Base-by-base conservation (phyloP, 2,888 invertebrate genomes). In the Dryocosmus kuriphilus region DNA sequence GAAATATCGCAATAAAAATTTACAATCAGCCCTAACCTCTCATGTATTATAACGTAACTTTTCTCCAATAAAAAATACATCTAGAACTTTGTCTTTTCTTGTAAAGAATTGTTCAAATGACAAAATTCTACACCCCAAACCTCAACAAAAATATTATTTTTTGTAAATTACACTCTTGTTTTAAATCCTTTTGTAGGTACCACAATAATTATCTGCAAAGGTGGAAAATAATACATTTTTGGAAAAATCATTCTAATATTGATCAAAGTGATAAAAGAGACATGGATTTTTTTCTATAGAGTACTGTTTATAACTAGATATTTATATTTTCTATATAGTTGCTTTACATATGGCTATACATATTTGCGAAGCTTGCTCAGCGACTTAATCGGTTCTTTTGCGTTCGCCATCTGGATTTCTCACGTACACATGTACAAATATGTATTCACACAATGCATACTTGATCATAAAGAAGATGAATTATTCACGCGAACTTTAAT, bases 401-500 rank as follows among this genome's bases (percentile, higher is more conserved):
- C 74, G 63, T n/a, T n/a, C 57, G 67, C 32, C 30, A 24, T 32
- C 51, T 77, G 27, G 46, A 32, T 24, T 7, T 57, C 60, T 27
- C 14, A 24, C 60, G 16, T 16, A 60, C 1, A 16, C 24, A 60
- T 14, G 16, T 27, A 14, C 2, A 55, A 9, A 22, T 55, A 9
- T n/a, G n/a, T 2, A 51, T 51, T 22, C 22, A 55, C 22, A 4
- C 22, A 55, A 55, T 22, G 55, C 22, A 55, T 11, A 22, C 55
- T 9, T 22, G 55, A 22, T 22, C 6, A 27, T 16, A 60, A 24
- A 27, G 27, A 24, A 60, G 30, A 76, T 74, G 65, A 78, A 80
- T 76, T 65, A 78, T 80, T 77, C 79, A 75, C 14, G 35, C 60
- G 9, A 62, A 35, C 75, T 27, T 67, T 74, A 77, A 74, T 77